Evolutionary conservation across 2,888 invertebrate genomes (phyloP), one percentile per base, ranked within the genome.

Genomic region (Cheiracanthium punctorium): DNA sequence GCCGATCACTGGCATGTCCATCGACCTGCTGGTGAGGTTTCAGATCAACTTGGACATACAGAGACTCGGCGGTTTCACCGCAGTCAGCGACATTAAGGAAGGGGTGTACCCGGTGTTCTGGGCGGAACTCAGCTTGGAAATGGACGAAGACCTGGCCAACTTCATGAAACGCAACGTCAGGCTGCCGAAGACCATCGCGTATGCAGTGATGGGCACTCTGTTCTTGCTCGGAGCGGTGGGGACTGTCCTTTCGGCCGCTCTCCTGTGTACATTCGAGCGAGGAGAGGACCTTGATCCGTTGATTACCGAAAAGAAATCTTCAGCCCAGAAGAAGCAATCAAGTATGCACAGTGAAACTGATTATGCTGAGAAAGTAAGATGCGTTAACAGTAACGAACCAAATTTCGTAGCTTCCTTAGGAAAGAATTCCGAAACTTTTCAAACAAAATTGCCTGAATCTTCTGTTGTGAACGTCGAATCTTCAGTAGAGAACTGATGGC

Each of bases 1-100:
- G 91, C 97, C 97, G 70, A 96, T 96, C 92, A 88, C 82, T 7
- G 87, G 87, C n/a, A 14, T 82, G 33, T 67, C 82, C 12, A 37
- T 87, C 0, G 41, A 82, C 58, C 24, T 77, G 1, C 5, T 32
- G 2, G n/a, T 87, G 4, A 43, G 41, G 4, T 80, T 87, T 74
- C 87, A 87, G 43, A 37, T 87, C 14, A 87, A 87, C 37, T 10
- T 87, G 0, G 41, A 87, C n/a, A 17, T 82, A n/a, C 32, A 43
- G 1, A 43, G 28, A 41, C 33, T 70, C 0, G n/a, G 2, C 12
- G 79, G 71, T 0, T 20, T 87, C 0, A 1, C 48, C 5, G 75
- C 82, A 32, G 32, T 87, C 4, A 37, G 52, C 12, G 10, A 74
- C 8, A 29, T 87, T 29, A 33, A 14, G n/a, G 77, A 87, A 65